Percentiles rank a stretch among this genome's conserved stretches.
phyloP scores from a whole-genome alignment of 2,797 vertebrate species.

The Girardinus metallicus region DNA sequence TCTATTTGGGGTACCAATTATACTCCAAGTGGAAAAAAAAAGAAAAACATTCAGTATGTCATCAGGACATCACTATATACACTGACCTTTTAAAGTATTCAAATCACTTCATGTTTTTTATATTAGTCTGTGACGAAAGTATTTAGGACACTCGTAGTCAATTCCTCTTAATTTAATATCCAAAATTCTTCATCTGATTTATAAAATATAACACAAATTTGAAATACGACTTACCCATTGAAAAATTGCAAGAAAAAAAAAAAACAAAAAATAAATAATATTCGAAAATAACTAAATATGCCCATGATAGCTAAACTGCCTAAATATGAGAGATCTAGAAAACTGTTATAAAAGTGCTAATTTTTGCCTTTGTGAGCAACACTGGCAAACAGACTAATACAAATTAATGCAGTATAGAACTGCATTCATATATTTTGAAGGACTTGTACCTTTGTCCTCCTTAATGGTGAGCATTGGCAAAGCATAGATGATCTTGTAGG shows the following conservation, averaged over 20 bases:
- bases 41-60: constrained; percentile 11
- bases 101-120: neutral
- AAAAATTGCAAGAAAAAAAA: neutral
- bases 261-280: too few relatives aligned
- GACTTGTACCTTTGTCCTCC: constrained; percentile 93
- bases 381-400: neutral
- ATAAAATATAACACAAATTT: constrained; percentile 23
- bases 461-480: constrained; percentile 99
- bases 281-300: neutral
- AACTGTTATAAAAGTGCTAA: neutral
- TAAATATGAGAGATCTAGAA: neutral
- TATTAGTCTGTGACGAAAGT: neutral
- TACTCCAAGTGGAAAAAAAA: constrained; percentile 3
- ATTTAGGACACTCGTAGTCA: neutral
- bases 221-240: constrained; percentile 3
- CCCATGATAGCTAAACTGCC: neutral
- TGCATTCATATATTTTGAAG: neutral
- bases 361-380: neutral
- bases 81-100: neutral
- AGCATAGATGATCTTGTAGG: constrained; percentile 90
- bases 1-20: constrained; percentile 13
- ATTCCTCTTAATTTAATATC: neutral
- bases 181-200: neutral
- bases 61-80: neutral
- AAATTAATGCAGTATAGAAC: neutral